Evolutionary conservation across 2,888 invertebrate species (phyloP).

Genomic region (Cataglyphis albicans): DNA sequence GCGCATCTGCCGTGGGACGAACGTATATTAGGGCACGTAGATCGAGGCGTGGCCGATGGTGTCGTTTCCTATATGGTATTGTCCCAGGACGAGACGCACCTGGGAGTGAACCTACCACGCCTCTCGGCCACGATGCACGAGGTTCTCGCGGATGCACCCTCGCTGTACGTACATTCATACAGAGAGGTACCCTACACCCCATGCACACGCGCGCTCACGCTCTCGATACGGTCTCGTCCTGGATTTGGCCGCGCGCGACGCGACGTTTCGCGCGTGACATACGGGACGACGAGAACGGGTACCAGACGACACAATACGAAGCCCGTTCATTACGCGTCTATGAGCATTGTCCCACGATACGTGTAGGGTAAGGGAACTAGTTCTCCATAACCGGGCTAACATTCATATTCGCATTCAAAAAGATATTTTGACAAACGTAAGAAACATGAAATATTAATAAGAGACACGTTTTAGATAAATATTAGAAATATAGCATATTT

Average conservation of each 20-base stretch:
- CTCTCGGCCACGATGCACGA: slow-evolving; percentile 80
- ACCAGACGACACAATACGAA: slow-evolving; percentile 75
- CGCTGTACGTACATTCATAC: slow-evolving; percentile 41
- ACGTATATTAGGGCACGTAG: slow-evolving; percentile 84
- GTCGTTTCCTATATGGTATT: slow-evolving; percentile 83
- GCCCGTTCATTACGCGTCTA: slow-evolving; percentile 80
- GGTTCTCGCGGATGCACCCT: slow-evolving; percentile 71
- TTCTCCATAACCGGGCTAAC: too few species aligned
- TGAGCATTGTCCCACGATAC: slow-evolving; percentile 80
- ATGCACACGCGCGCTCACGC: slow-evolving; percentile 22
- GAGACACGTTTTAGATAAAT: too few species aligned
- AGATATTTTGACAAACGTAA: too few species aligned
- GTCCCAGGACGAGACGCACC: slow-evolving; percentile 82
- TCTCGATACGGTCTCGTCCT: slow-evolving; percentile 15
- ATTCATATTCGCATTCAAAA: too few species aligned
- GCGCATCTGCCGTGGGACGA: slow-evolving; percentile 80
- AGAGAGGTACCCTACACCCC: neutral
- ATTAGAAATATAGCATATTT: too few species aligned
- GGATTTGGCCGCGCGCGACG: slow-evolving; percentile 32
- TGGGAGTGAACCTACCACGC: slow-evolving; percentile 84
- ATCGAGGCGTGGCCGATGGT: slow-evolving; percentile 83
- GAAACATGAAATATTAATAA: too few species aligned
- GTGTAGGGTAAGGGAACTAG: slow-evolving; percentile 53
- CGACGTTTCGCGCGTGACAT: slow-evolving; percentile 46
- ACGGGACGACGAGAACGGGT: slow-evolving; percentile 60